Evolutionary conservation across 2,797 vertebrate genomes (phyloP), one percentile per base, ranked within the genome.

Genomic region (Sebastes dallii): DNA sequence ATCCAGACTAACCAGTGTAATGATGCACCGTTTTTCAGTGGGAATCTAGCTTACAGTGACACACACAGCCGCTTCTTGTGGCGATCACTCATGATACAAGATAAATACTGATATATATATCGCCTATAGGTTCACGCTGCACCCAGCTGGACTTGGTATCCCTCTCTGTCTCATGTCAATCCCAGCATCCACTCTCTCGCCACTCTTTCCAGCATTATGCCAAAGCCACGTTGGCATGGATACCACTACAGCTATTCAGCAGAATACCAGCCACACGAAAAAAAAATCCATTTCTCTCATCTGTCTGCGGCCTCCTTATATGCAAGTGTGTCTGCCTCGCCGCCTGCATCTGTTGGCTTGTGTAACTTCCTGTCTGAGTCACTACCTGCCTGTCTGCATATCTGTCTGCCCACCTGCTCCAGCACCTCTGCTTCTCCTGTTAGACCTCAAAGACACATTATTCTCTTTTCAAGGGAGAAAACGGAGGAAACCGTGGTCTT

Each of bases 181-280:
- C 78, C 77, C 85, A 71, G 62, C 78, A 72, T 85, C 81, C 59
- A 62, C 81, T 64, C 65, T 30, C 81, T 80, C 65, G 5, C 61
- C 18, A 24, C 85, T 81, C 80, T 76, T 87, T 86, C 80, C 83
- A 83, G 88, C 67, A 13, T 69, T 75, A 83, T 39, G 71, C 87
- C 88, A 82, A 75, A 89, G 78, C 77, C 82, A 24, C 50, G 94
- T 96, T 95, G 88, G 91, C 86, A 92, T 96, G 93, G 95, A 94
- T 88, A 95, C 95, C 82, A 83, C 92, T 87, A 91, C 85, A 89
- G 86, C 87, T 91, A 91, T 92, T 93, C 86, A 88, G 82, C 74
- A 73, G 84, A 86, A 90, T 79, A 83, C 83, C 86, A 82, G 66
- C 79, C 88, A 36, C 68, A 84, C 67, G 68, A 85, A 46, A 60